A percentile compares a stretch with the other conserved stretches of the same genome.
These are phyloP conservation scores for Gymnarchus niloticus DNA, from an alignment of 2,113 vertebrate species.

Conservation along the genomic window DNA sequence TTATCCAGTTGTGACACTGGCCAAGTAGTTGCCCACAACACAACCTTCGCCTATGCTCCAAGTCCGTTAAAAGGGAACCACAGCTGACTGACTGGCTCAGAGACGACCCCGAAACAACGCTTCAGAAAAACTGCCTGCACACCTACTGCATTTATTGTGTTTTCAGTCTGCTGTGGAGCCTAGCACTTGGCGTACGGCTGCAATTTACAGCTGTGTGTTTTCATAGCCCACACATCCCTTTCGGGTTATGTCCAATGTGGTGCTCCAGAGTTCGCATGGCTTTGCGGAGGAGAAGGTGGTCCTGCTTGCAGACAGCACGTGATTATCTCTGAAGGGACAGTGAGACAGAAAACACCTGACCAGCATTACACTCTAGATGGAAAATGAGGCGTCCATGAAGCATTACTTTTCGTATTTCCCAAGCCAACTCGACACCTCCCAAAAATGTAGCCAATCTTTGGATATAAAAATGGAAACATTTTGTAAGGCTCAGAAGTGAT, in stretches of 20 bases:
- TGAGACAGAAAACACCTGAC: neutral
- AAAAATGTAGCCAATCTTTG: neutral
- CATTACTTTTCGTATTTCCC: neutral
- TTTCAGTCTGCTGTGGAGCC: neutral
- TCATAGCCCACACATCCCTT: neutral
- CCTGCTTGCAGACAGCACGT: neutral
- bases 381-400: constrained; percentile 29
- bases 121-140: too few relatives aligned
- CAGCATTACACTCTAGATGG: neutral
- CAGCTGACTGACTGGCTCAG: neutral
- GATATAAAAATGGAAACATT: neutral
- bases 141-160: neutral
- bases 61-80: neutral
- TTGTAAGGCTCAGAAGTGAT: neutral
- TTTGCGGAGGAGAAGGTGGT: too few relatives aligned
- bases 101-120: neutral
- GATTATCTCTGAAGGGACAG: neutral
- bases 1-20: too few relatives aligned
- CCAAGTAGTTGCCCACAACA: neutral
- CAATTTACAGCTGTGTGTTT: constrained; percentile 12
- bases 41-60: neutral
- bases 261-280: neutral
- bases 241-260: neutral
- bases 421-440: neutral
- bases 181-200: constrained; percentile 22